A percentile compares a stretch with the other conserved stretches of the same genome.
Conservation (phyloP, 92 coral and sea anemone genomes). For the Paragorgia papillata region DNA sequence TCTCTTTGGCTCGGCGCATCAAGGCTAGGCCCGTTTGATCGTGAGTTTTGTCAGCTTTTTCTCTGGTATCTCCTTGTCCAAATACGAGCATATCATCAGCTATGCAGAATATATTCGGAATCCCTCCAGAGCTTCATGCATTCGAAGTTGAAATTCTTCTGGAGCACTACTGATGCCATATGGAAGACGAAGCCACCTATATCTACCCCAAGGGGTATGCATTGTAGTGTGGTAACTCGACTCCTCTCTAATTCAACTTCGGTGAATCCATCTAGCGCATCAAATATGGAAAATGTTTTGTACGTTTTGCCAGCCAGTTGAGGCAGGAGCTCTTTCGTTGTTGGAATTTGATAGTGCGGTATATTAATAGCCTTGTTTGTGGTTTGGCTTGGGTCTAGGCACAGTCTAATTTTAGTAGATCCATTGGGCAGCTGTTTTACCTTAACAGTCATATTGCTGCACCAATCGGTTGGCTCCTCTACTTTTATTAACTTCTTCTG, state of each 20-base stretch:
- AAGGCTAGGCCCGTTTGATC: slow-evolving; percentile 59
- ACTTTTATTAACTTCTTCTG: slow-evolving; percentile 57
- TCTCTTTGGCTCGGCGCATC: slow-evolving; percentile 41
- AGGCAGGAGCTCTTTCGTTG: slow-evolving; percentile 52
- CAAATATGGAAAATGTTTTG: slow-evolving; percentile 45
- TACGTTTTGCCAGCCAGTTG: slow-evolving; percentile 47
- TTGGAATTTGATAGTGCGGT: slow-evolving; percentile 56
- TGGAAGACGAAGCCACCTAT: slow-evolving; percentile 55
- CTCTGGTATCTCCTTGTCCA: slow-evolving; percentile 52
- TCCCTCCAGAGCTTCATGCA: slow-evolving; percentile 42
- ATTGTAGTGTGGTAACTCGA: slow-evolving; percentile 57
- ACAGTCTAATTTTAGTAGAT: slow-evolving; percentile 60
- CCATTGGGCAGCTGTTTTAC: slow-evolving; percentile 54
- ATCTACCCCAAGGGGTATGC: slow-evolving; percentile 56
- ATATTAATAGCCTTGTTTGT: slow-evolving; percentile 56
- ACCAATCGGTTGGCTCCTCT: slow-evolving; percentile 59
- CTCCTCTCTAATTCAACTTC: slow-evolving; percentile 47
- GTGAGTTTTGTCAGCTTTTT: slow-evolving; percentile 61
- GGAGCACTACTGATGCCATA: slow-evolving; percentile 63
- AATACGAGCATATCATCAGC: slow-evolving; percentile 62
- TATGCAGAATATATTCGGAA: slow-evolving; percentile 40
- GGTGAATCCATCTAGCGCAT: slow-evolving; percentile 6
- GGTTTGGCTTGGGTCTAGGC: slow-evolving; percentile 61
- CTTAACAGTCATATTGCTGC: slow-evolving; percentile 49
- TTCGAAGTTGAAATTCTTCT: slow-evolving; percentile 56